Base-by-base conservation (phyloP, 2,797 vertebrate species). In the Vireo griseus region DNA sequence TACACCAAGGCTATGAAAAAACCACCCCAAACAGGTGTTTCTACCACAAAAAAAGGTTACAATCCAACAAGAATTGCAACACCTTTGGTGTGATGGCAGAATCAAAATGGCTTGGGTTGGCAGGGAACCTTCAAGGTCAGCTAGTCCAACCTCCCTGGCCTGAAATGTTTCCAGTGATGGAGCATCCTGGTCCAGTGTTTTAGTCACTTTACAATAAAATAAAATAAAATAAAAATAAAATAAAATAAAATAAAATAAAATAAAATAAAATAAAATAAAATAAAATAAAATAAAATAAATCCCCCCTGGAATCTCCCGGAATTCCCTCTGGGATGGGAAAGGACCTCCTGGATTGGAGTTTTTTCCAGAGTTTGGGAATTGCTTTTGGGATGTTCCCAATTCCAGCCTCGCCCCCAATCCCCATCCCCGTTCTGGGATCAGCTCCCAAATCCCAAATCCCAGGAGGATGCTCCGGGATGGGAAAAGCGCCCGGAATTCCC, bases 11-110 rank as follows among this genome's bases (percentile, higher is more conserved):
- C 14, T 29, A 39, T 15, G 19, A 72, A 42, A 31, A 78, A 66
- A n/a, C 0, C 2, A 8, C 2, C 3, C 44, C 33, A 35, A 33
- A 42, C 1, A 51, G 7, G 16, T 39, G 19, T 31, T 22, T 29
- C 24, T 55, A 25, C 26, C 22, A 50, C 26, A 0, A 1, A 9
- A 75, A 62, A 47, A 18, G 1, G 8, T 11, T 55, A 48, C 15
- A 63, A 7, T 55, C 19, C 54, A 35, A 45, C 9, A 26, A 74
- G 16, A 8, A 40, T 1, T 52, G n/a, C 19, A 86, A 29, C 4
- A 19, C 39, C 19, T 54, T 31, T 40, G 44, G 24, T 7, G 5
- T 0, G 1, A 40, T 10, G 19, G 33, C 18, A 86, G 29, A 57
- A 39, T 63, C 20, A 33, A n/a, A 45, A 63, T 18, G 14, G n/a